phyloP scores from a whole-genome alignment of 1,140 invertebrate species.

The Drosophila truncata region DNA sequence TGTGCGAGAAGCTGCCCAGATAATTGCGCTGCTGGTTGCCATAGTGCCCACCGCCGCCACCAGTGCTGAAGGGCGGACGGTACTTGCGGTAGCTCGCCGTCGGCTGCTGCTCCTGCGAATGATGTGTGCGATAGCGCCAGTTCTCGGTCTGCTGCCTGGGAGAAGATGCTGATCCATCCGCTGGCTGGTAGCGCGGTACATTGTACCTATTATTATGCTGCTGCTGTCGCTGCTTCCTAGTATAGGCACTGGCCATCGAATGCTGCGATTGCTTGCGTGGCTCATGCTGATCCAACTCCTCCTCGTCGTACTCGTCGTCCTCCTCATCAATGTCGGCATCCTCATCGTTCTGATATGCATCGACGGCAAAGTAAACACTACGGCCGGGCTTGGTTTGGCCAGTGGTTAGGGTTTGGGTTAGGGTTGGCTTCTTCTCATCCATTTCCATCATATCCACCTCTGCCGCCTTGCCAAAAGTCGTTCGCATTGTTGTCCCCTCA shows the following conservation, averaged over 20 bases:
- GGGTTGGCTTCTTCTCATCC: constrained; percentile 27
- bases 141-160: constrained; percentile 59
- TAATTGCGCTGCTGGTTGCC: constrained; percentile 81
- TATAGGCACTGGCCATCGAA: constrained; percentile 61
- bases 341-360: constrained; percentile 77
- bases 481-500: constrained; percentile 81
- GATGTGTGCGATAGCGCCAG: constrained; percentile 79
- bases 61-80: constrained; percentile 73
- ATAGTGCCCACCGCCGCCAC: constrained; percentile 66
- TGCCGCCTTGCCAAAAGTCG: constrained; percentile 79
- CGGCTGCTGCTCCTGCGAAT: constrained; percentile 66
- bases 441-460: constrained; percentile 8
- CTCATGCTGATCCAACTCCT: constrained; percentile 28
- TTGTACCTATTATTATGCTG: constrained; percentile 66
- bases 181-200: constrained; percentile 30
- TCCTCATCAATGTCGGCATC: constrained; percentile 76
- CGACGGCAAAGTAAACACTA: constrained; percentile 71
- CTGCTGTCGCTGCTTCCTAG: constrained; percentile 67
- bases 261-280: constrained; percentile 40
- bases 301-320: constrained; percentile 65
- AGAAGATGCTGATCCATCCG: constrained; percentile 4
- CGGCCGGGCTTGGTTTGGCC: constrained; percentile 56
- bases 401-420: constrained; percentile 3
- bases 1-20: constrained; percentile 76
- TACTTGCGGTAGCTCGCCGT: constrained; percentile 63